phyloP scores from a whole-genome alignment of 2,113 vertebrate genomes.

The Platanista minor region DNA sequence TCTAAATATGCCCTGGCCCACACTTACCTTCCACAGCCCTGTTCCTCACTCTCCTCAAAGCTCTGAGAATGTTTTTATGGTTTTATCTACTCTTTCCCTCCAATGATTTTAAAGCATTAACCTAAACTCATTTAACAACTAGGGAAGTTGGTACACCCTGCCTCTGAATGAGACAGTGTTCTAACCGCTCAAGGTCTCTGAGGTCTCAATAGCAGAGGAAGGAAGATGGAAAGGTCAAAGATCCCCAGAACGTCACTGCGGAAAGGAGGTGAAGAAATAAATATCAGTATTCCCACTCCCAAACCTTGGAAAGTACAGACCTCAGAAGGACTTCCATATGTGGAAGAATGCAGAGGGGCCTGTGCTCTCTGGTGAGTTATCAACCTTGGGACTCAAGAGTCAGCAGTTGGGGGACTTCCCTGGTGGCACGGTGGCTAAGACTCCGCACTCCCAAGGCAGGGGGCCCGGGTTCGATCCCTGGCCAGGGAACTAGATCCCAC shows the following conservation, averaged over 20 bases:
- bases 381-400: neutral
- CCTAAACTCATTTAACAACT: neutral
- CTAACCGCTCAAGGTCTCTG: neutral
- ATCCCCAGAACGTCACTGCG: neutral
- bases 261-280: neutral
- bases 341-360: neutral
- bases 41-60: neutral
- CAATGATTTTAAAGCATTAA: slow-evolving; percentile 8
- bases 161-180: neutral
- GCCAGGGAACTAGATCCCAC: too few relatives aligned
- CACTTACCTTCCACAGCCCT: neutral
- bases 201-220: neutral
- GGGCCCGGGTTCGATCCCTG: too few relatives aligned
- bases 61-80: neutral
- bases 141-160: neutral
- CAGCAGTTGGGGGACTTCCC: neutral
- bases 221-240: neutral
- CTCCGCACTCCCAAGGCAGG: too few relatives aligned
- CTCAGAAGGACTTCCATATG: neutral
- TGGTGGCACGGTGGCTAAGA: too few relatives aligned
- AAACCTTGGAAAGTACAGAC: neutral
- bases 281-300: neutral
- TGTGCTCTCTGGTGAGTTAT: neutral
- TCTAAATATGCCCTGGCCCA: neutral
- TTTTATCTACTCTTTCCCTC: neutral